phyloP scores from a whole-genome alignment of 2,888 invertebrate genomes.

The Herminia tarsipennalis region DNA sequence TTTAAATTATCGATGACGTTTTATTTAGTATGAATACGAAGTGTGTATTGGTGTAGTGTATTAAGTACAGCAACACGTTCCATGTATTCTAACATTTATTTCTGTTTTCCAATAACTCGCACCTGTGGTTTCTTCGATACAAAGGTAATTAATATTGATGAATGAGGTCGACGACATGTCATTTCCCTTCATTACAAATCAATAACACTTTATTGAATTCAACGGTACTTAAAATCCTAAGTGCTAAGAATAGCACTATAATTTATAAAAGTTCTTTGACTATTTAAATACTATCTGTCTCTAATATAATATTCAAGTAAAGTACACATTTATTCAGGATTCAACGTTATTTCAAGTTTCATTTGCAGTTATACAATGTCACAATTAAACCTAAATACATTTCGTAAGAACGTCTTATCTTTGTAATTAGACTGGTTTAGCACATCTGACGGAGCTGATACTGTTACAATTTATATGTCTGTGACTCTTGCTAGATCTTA shows the following conservation, averaged over 20 bases:
- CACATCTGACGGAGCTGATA: neutral
- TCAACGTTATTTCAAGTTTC: too few species aligned
- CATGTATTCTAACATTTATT: constrained; percentile 21
- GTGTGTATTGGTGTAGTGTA: neutral
- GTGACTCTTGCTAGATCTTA: constrained; percentile 29
- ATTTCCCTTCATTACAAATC: constrained; percentile 26
- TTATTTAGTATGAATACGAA: constrained; percentile 2
- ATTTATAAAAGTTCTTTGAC: too few species aligned
- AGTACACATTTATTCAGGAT: too few species aligned
- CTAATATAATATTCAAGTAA: too few species aligned
- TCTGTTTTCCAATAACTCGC: constrained; percentile 26
- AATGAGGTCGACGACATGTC: constrained; percentile 42
- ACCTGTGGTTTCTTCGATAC: constrained; percentile 22
- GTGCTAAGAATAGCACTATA: too few species aligned
- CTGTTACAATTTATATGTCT: constrained; percentile 14
- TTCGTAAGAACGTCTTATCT: too few species aligned
- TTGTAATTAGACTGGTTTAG: constrained; percentile 10
- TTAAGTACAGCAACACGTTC: constrained; percentile 18
- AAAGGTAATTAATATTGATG: constrained; percentile 36
- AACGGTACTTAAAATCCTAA: too few species aligned
- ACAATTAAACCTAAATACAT: too few species aligned
- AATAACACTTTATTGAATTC: too few species aligned
- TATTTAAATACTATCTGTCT: too few species aligned
- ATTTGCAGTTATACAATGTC: too few species aligned
- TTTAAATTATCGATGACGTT: neutral